Evolutionary conservation across 1,140 invertebrate species (phyloP).

Genomic region (Coelopa frigida): DNA sequence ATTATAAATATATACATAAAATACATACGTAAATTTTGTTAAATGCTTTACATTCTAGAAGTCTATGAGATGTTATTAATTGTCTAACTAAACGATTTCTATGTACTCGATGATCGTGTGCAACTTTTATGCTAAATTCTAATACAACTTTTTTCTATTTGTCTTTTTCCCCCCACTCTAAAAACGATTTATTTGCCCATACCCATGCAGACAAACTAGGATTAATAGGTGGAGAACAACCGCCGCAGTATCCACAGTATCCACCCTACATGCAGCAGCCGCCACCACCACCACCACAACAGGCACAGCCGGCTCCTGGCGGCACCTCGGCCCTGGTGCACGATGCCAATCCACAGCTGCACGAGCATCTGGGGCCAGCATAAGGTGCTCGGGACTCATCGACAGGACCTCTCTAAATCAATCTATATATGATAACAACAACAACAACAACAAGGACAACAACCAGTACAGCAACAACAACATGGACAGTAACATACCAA

Average conservation of each 20-base stretch:
- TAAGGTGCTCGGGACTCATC: conserved; percentile 18
- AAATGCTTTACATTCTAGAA: too few species aligned
- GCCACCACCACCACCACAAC: conserved; percentile 35
- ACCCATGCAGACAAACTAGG: conserved; percentile 35
- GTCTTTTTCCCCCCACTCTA: background rate
- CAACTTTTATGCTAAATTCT: conserved; percentile 4
- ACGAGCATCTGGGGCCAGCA: conserved; percentile 30
- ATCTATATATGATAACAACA: too few species aligned
- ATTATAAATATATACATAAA: too few species aligned
- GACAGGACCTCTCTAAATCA: background rate
- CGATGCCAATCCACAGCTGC: conserved; percentile 17
- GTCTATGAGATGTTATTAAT: too few species aligned
- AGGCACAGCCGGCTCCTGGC: conserved; percentile 29
- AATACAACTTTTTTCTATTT: conserved; percentile 5
- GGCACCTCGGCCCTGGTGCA: conserved; percentile 33
- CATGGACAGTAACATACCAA: conserved; percentile 16
- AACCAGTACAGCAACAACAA: conserved; percentile 19
- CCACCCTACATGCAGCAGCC: conserved; percentile 44
- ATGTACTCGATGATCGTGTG: too few species aligned
- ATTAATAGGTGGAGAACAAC: conserved; percentile 46
- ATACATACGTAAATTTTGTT: too few species aligned
- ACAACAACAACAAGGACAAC: conserved; percentile 1
- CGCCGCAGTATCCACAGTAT: conserved; percentile 40
- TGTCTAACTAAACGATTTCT: too few species aligned
- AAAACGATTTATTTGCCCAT: too few species aligned